Evolutionary conservation across 2,113 vertebrate species (phyloP).

Genomic region (Ceyx margarethae): DNA sequence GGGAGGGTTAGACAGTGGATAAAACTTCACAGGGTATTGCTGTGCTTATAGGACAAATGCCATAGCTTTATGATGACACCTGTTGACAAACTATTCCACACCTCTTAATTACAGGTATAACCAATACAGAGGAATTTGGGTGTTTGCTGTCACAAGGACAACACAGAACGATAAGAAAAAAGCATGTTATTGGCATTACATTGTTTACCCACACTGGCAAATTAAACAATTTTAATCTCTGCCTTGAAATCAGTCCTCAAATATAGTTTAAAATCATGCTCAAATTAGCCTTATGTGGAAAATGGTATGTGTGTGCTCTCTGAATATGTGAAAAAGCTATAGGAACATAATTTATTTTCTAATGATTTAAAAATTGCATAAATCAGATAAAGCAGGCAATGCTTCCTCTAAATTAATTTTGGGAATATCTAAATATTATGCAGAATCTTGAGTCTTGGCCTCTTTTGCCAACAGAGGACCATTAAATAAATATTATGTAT

Average conservation of each 20-base stretch:
- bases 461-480: conserved; percentile 30
- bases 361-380: not conserved
- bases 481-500: conserved; percentile 3
- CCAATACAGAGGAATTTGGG: conserved; percentile 5
- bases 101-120: conserved; percentile 54
- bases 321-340: not conserved
- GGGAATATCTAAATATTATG: conserved; percentile 19
- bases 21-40: not conserved
- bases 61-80: conserved; percentile 32
- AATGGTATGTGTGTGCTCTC: not conserved
- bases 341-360: not conserved
- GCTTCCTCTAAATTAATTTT: conserved; percentile 5
- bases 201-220: not conserved
- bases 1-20: not conserved
- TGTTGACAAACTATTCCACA: conserved; percentile 57
- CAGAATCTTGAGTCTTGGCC: conserved; percentile 3
- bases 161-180: not conserved
- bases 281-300: not conserved
- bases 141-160: conserved; percentile 21
- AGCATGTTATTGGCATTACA: not conserved
- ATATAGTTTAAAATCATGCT: not conserved
- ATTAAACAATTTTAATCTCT: not conserved
- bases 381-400: not conserved
- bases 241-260: not conserved
- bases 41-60: conserved; percentile 16